Base-by-base conservation (phyloP, 2,113 vertebrate species). In the Colaptes auratus region DNA sequence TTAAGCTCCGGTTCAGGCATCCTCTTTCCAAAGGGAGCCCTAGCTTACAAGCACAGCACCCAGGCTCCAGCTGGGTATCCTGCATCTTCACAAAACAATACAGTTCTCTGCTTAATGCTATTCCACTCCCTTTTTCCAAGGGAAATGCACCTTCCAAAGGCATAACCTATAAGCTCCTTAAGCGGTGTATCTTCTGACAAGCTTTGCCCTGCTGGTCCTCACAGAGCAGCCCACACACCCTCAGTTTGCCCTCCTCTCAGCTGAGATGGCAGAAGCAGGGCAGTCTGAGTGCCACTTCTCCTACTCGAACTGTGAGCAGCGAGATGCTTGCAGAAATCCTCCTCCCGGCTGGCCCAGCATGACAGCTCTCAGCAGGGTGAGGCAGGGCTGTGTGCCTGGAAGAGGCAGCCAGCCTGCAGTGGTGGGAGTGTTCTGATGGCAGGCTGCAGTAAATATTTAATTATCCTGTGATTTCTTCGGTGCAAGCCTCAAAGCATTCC, bases 401-500 rank as follows among this genome's bases (percentile, higher is more conserved):
- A 67, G 23, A 86, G 56, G 44, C 85, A 61, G 53, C 65, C 79
- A 33, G 58, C 71, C 83, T 42, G 66, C 53, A 30, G n/a, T 24
- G 61, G 46, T 27, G 30, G 78, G 86, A 90, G 61, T 33, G 39
- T 82, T 93, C 89, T 84, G 89, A 96, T 90, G 5, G 0, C 72
- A 60, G 81, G 10, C 71, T 59, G 86, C 67, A 80, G 82, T 91
- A 90, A 95, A 93, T 94, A 91, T 94, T 94, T 95, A 74, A 97
- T 91, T 92, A 88, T 70, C 1, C 2, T 67, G 75, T 63, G 86
- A 95, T 93, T 95, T 93, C 90, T 86, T 65, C 82, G 58, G 80
- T 39, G 83, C 56, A 59, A 55, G 84, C 78, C 95, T 96, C 96
- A 96, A 95, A 97, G 91, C 27, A 0, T 59, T 82, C 70, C 89